Evolutionary conservation across 2,888 invertebrate species (phyloP).

Genomic region (Callinectes sapidus): DNA sequence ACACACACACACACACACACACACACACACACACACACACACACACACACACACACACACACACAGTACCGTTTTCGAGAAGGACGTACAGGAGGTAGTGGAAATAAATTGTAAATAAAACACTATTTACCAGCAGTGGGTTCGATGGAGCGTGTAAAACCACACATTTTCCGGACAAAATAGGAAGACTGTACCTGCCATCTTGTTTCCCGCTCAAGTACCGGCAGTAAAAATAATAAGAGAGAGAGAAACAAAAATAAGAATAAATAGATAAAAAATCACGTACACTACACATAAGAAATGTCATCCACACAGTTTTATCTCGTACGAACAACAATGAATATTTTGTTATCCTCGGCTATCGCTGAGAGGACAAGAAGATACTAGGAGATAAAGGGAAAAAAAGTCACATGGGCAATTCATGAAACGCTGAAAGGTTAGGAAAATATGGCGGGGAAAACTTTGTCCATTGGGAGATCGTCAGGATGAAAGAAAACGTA

Average conservation of each 20-base stretch:
- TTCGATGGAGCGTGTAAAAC: conserved; percentile 30
- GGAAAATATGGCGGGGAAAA: conserved; percentile 26
- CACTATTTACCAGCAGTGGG: conserved; percentile 41
- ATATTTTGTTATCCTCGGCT: not conserved
- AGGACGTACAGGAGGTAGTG: conserved; percentile 20
- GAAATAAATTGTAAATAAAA: conserved; percentile 42
- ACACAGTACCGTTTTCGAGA: not conserved
- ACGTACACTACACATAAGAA: not conserved
- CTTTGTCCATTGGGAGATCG: conserved; percentile 9
- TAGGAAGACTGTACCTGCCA: not conserved
- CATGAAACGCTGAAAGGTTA: conserved; percentile 36
- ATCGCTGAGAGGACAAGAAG: not conserved
- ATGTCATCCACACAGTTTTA: not conserved
- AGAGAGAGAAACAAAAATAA: not conserved
- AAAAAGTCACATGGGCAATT: conserved; percentile 13
- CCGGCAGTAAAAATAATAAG: not conserved
- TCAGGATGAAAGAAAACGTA: conserved; percentile 18
- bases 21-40: conserved; percentile 44
- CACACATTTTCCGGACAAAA: not conserved
- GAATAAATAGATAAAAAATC: not conserved
- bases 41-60: conserved; percentile 38
- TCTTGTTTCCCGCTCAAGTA: not conserved
- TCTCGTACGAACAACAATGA: not conserved
- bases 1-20: conserved; percentile 32
- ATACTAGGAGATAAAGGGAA: not conserved